Evolutionary conservation across 1,140 invertebrate species (phyloP), one percentile per base, ranked within the genome.

Genomic region (Listronotus oregonensis): DNA sequence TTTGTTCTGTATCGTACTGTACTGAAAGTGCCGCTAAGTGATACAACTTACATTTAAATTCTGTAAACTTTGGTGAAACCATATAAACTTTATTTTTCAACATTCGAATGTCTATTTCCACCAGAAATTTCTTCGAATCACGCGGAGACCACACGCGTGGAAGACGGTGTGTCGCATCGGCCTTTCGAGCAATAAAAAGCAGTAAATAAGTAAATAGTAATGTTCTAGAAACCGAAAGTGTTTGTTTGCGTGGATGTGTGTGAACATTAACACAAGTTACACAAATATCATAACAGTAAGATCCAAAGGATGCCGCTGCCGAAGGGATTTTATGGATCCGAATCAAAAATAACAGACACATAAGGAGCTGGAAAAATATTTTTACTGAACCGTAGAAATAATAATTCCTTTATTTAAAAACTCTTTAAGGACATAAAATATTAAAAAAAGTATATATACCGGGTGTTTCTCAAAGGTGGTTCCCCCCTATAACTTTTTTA

Each of bases 191-290:
- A 42, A 43, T 43, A 57, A 57, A 57, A 57, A 32, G 39, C 54
- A 39, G 43, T 27, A 50, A 49, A 60, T 60, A 49, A 47, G 57
- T 60, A 60, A 60, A 60, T 60, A 60, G 37, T 40, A 58, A 51
- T 60, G 47, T 60, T 60, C 57, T 60, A 47, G 57, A 60, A 60
- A 60, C 10, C 39, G 15, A n/a, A 57, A 57, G 55, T 57, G 40
- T 57, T 43, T 44, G 31, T 43, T 57, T 42, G n/a, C n/a, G n/a
- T 27, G 40, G 15, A 18, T 57, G 15, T 32, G 37, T 57, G 37
- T 43, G 37, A 44, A 42, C 55, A 57, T 43, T 55, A 55, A 40
- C 5, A 17, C 31, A 55, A 40, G 34, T 39, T 55, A 55, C 34
- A 42, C 39, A 55, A 55, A 55, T 31, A 55, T 11, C n/a, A 55